Percentiles rank a stretch among this genome's conserved stretches.
phyloP scores from a whole-genome alignment of 2,888 invertebrate genomes.

The Xylophagus ater region DNA sequence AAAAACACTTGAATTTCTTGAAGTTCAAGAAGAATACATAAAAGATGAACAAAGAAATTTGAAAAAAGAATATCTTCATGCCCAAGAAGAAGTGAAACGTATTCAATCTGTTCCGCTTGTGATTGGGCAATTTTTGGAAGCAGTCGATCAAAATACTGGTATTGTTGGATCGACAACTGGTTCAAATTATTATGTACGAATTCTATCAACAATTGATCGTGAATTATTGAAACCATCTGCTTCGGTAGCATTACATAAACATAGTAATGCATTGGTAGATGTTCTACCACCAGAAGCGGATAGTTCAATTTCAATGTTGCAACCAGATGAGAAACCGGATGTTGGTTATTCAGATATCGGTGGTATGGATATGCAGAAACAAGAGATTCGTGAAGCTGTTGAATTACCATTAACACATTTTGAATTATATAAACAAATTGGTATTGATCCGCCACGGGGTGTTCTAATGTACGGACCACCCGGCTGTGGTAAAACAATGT shows the following conservation, averaged over 20 bases:
- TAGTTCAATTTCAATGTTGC: slow-evolving; percentile 96
- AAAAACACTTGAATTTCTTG: slow-evolving; percentile 90
- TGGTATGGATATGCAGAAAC: slow-evolving; percentile 99
- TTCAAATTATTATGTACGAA: slow-evolving; percentile 98
- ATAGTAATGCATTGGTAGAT: slow-evolving; percentile 99
- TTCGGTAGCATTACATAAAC: slow-evolving; percentile 96
- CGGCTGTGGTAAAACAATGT: slow-evolving; percentile 98
- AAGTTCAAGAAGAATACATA: slow-evolving; percentile 98
- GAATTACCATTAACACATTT: slow-evolving; percentile 97
- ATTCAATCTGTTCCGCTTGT: slow-evolving; percentile 98
- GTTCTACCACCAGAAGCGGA: slow-evolving; percentile 98
- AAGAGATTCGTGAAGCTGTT: slow-evolving; percentile 97
- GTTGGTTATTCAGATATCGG: slow-evolving; percentile 96
- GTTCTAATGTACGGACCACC: slow-evolving; percentile 99
- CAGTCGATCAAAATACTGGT: slow-evolving; percentile 98
- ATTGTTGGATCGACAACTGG: slow-evolving; percentile 99
- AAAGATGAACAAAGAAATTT: slow-evolving; percentile 98
- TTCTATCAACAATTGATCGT: slow-evolving; percentile 94
- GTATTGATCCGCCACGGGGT: slow-evolving; percentile 96
- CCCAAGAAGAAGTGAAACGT: slow-evolving; percentile 94
- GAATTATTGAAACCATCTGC: slow-evolving; percentile 96
- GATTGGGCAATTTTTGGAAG: slow-evolving; percentile 98
- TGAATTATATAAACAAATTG: slow-evolving; percentile 95
- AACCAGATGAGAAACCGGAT: slow-evolving; percentile 96
- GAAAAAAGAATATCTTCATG: slow-evolving; percentile 97